Base-by-base conservation (phyloP, 92 coral and sea anemone species). In the Siderastrea siderea region DNA sequence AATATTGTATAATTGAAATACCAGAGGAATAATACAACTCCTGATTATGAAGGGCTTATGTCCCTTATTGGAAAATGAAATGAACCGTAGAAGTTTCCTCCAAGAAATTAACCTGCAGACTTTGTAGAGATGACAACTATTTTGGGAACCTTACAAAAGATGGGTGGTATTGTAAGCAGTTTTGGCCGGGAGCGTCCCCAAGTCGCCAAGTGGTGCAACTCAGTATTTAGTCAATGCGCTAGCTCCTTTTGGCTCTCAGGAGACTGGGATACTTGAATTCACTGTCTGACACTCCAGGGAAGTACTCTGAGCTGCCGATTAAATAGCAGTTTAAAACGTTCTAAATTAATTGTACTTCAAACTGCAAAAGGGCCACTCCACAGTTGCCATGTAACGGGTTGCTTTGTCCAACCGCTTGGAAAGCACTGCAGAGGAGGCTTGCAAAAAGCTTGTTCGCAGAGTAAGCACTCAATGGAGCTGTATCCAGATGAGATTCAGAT, bases 221-320 rank as follows among this genome's bases (percentile, higher is more conserved):
- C 88, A 74, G 44, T 66, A 60, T 74, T 69, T 95, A 4, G 78
- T 93, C 12, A 55, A 55, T 44, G 84, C 84, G 9, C 75, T 87
- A 1, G 45, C 78, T 47, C 50, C 65, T 45, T 26, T 26, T 26
- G 38, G 52, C 79, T 49, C 80, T 95, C 5, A 92, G 60, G 57
- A 81, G 77, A 75, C 91, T 93, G 13, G 88, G 91, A 10, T 95
- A 95, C 62, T 82, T 95, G 54, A 93, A 90, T 47, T 87, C 89
- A 3, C 79, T 95, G 9, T 38, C 86, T 3, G 92, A 85, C 49
- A 65, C 86, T 44, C 70, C 82, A 11, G 90, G 77, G n/a, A 51
- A 64, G 14, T 95, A 90, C 79, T 88, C 91, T 3, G 91, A 93
- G 68, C 83, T 91, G 38, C 38, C 38, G 38, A 45, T 95, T 65